Percentiles rank a stretch among this genome's conserved stretches.
phyloP scores from a whole-genome alignment of 2,888 invertebrate genomes.

The Zhuqinia jingwanae region DNA sequence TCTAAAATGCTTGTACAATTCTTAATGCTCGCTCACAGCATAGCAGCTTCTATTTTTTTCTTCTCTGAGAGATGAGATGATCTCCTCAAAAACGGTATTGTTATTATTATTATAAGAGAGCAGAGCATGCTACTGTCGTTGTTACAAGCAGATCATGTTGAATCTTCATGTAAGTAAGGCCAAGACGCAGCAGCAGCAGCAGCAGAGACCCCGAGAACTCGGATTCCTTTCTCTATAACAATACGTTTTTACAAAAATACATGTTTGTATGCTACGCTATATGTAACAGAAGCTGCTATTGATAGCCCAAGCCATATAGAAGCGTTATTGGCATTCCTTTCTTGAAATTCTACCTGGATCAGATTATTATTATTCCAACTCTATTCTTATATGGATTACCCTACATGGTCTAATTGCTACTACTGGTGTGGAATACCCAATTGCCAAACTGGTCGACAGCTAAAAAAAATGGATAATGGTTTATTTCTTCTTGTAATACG shows the following conservation, averaged over 20 bases:
- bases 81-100: slow-evolving; percentile 50
- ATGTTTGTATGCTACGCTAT: neutral
- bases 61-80: neutral
- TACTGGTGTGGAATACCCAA: neutral
- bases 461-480: no score
- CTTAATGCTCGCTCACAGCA: neutral
- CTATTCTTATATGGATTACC: slow-evolving; percentile 18
- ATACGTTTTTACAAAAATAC: neutral
- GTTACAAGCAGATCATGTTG: slow-evolving; percentile 13
- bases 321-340: slow-evolving; percentile 36
- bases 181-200: neutral
- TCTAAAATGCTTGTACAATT: slow-evolving; percentile 1
- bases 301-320: slow-evolving; percentile 44
- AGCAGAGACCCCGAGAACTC: neutral
- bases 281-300: neutral
- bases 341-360: slow-evolving; percentile 46
- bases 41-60: neutral
- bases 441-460: neutral
- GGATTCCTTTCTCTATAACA: neutral
- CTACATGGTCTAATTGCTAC: slow-evolving; percentile 54
- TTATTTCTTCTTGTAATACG: no score
- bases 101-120: neutral
- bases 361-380: neutral
- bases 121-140: slow-evolving; percentile 24
- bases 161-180: neutral